Conservation (phyloP, 2,888 invertebrate genomes). For the Volucella inflata region DNA sequence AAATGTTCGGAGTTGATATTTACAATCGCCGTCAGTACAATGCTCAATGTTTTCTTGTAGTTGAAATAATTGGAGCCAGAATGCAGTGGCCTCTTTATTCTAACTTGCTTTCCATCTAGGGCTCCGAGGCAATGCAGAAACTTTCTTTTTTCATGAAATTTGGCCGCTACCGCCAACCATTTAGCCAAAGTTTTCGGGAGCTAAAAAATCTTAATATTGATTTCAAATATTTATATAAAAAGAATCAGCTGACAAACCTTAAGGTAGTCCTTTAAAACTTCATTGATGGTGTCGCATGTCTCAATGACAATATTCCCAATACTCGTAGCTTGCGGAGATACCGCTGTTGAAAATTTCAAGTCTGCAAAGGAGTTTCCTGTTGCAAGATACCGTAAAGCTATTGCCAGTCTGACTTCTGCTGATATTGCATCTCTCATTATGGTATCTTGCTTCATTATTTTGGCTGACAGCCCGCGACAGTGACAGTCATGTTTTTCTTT, state of each 20-base stretch:
- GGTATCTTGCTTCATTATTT: constrained; percentile 68
- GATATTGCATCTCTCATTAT: constrained; percentile 74
- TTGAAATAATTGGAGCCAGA: constrained; percentile 63
- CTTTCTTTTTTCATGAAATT: constrained; percentile 47
- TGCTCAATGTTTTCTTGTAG: constrained; percentile 67
- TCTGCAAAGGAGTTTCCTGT: too few relatives aligned
- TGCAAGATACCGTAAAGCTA: too few relatives aligned
- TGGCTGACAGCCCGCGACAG: constrained; percentile 26
- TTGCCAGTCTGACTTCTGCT: constrained; percentile 69
- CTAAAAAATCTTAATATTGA: constrained; percentile 36
- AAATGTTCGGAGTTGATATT: constrained; percentile 52
- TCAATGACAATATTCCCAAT: constrained; percentile 71
- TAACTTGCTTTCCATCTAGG: constrained; percentile 69
- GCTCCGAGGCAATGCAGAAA: constrained; percentile 64
- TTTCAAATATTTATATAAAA: too few relatives aligned
- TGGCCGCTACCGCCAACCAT: constrained; percentile 44
- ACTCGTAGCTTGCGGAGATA: constrained; percentile 71
- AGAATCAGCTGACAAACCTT: too few relatives aligned
- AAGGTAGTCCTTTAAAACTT: too few relatives aligned
- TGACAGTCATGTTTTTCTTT: too few relatives aligned
- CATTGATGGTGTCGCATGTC: too few relatives aligned
- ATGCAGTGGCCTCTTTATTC: constrained; percentile 54
- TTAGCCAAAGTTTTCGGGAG: constrained; percentile 45
- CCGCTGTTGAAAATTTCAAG: constrained; percentile 69
- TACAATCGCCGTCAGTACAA: constrained; percentile 55